Evolutionary conservation across 2,888 invertebrate species (phyloP), one percentile per base, ranked within the genome.

Genomic region (Caradrina clavipalpis): DNA sequence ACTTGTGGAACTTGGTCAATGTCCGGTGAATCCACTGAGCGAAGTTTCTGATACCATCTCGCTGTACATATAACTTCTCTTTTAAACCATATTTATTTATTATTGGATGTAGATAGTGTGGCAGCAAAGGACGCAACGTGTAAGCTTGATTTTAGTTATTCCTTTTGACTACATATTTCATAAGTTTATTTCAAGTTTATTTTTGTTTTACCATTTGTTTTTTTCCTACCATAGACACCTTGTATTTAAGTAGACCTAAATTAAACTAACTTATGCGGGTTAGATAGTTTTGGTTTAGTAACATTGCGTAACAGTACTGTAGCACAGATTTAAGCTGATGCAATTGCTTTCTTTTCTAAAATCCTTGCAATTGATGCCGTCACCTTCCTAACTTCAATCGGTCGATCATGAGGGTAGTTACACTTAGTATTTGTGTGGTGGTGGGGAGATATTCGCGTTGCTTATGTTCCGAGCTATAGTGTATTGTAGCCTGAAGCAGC

Each of bases 21-120:
- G 94, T 93, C 93, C 93, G 93, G 91, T 91, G 91, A 83, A 91
- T 91, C 90, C 86, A 87, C 73, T 69, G 69, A 75, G 58, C 83
- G 80, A 70, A 83, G 84, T 87, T 85, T 83, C 81, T 84, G 80
- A 86, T 84, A 85, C 70, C 65, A 81, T 68, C 81, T 79, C 56
- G 69, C 55, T 49, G 63, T 59, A 69, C 69, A 70, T 57, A 59
- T 17, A 49, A 71, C 66, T 69, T 69, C 39, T 59, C 61, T 57
- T 69, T 69, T 72, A 59, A n/a, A 35, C 35, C n/a, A 42, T 75
- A 67, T n/a, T 59, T 65, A 49, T 51, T 58, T 66, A 55, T 49
- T 19, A 35, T 65, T 65, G 11, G 8, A 56, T 63, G 11, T 54
- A 68, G 21, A 55, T 61, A 62, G 67, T 72, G 79, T 70, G 63